Conservation (phyloP, 2,113 vertebrate genomes). For the Morone chrysops region DNA sequence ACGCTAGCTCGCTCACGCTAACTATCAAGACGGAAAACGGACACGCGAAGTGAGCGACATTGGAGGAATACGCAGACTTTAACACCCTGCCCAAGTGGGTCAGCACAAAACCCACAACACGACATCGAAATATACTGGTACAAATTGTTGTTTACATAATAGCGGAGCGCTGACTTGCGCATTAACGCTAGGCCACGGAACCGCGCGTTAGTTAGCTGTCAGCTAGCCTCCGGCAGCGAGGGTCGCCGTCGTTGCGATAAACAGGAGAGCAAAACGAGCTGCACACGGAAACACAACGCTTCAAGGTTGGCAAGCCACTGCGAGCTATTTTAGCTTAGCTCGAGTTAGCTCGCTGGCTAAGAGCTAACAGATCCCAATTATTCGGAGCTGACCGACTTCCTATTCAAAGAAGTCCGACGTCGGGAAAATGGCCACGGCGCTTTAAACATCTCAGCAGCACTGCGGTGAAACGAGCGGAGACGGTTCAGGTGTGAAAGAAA, state of each 20-base stretch:
- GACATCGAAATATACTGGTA: background rate
- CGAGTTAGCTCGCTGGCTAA: conserved; percentile 61
- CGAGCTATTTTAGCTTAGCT: conserved; percentile 70
- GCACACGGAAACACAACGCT: conserved; percentile 8
- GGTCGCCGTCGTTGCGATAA: conserved; percentile 15
- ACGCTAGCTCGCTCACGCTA: conserved; percentile 47
- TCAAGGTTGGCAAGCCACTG: background rate
- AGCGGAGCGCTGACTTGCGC: conserved; percentile 68
- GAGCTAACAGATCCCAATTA: conserved; percentile 71
- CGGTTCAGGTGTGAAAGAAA: background rate
- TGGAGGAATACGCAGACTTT: too few species aligned
- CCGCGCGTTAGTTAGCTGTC: conserved; percentile 56
- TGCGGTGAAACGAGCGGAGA: background rate
- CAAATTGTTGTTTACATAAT: conserved; percentile 78
- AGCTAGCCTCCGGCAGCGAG: conserved; percentile 5
- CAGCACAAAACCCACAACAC: background rate
- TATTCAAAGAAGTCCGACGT: conserved; percentile 39
- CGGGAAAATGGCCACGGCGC: background rate
- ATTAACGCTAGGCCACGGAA: conserved; percentile 74
- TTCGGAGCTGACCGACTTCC: conserved; percentile 65
- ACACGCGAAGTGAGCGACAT: background rate
- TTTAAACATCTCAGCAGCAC: background rate
- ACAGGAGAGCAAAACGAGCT: background rate
- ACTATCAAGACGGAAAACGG: conserved; percentile 3
- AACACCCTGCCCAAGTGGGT: background rate